A percentile compares a stretch with the other conserved stretches of the same genome.
Conservation (phyloP, 2,888 invertebrate species). For the Cataglyphis livida region DNA sequence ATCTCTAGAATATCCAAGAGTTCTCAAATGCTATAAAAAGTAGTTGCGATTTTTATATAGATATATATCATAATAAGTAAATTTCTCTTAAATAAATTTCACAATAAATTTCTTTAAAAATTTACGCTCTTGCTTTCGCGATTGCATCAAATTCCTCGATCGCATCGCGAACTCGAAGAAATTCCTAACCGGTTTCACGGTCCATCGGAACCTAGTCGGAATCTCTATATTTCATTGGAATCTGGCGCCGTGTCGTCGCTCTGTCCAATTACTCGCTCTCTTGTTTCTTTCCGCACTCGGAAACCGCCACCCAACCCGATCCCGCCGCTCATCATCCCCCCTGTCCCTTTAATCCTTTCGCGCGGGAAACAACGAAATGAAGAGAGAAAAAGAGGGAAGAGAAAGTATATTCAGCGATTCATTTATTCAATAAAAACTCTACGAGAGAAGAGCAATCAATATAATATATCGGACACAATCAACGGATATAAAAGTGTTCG, state of each 20-base stretch:
- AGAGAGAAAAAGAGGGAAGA: not conserved
- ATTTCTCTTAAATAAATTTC: no score
- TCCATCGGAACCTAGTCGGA: conserved; percentile 32
- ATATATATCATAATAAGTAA: not conserved
- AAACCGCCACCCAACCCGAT: conserved; percentile 23
- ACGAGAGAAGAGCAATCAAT: not conserved
- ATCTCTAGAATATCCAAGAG: no score
- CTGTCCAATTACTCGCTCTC: conserved; percentile 45
- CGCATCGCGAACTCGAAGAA: not conserved
- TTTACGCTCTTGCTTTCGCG: not conserved
- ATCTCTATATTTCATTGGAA: conserved; percentile 42
- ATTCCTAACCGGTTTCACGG: conserved; percentile 37
- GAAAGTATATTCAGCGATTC: not conserved
- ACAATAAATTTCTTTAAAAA: not conserved
- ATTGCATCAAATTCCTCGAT: not conserved
- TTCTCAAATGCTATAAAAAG: not conserved
- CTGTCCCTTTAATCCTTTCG: conserved; percentile 13
- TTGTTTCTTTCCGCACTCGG: conserved; percentile 48
- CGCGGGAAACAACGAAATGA: not conserved
- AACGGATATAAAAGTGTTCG: not conserved
- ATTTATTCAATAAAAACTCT: conserved; percentile 35
- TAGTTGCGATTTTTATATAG: not conserved
- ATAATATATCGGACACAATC: not conserved
- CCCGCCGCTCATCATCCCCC: not conserved
- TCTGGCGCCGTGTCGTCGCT: conserved; percentile 50